These are phyloP conservation scores for Epistrophella euchroma DNA, from an alignment of 2,888 invertebrate species.

Conservation along the genomic window DNA sequence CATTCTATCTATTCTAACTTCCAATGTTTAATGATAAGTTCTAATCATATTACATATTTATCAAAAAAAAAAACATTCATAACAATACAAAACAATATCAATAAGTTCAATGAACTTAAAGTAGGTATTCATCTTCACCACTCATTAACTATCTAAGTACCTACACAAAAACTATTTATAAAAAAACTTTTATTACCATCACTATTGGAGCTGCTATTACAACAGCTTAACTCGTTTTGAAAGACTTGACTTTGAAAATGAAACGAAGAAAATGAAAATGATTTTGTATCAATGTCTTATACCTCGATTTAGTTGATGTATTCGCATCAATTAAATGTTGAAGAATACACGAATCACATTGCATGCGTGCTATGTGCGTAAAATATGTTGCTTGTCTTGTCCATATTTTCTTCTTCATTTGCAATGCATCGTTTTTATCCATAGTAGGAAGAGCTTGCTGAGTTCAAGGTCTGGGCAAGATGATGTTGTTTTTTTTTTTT, in stretches of 20 bases:
- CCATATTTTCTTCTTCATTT: constrained; percentile 26
- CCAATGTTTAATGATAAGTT: no score
- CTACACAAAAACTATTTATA: neutral
- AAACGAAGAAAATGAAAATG: constrained; percentile 31
- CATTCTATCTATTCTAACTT: no score
- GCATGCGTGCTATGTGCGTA: constrained; percentile 27
- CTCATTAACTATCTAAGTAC: neutral
- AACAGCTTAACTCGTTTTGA: constrained; percentile 15
- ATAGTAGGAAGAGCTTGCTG: constrained; percentile 16
- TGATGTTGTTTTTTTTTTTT: neutral
- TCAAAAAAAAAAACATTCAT: neutral
- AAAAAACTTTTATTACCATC: neutral
- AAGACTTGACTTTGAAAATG: constrained; percentile 60
- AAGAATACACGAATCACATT: constrained; percentile 27
- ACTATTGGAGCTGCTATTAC: neutral
- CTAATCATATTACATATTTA: no score
- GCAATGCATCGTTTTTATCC: constrained; percentile 7
- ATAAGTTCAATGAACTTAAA: constrained; percentile 15
- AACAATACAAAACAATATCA: no score
- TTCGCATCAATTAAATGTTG: constrained; percentile 38
- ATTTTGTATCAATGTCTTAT: constrained; percentile 26
- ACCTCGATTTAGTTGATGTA: constrained; percentile 15
- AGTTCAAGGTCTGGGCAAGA: constrained; percentile 68
- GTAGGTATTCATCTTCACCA: constrained; percentile 8
- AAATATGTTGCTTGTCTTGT: constrained; percentile 18